Base-by-base conservation (phyloP, 2,797 vertebrate species). In the Molossus molossus region DNA sequence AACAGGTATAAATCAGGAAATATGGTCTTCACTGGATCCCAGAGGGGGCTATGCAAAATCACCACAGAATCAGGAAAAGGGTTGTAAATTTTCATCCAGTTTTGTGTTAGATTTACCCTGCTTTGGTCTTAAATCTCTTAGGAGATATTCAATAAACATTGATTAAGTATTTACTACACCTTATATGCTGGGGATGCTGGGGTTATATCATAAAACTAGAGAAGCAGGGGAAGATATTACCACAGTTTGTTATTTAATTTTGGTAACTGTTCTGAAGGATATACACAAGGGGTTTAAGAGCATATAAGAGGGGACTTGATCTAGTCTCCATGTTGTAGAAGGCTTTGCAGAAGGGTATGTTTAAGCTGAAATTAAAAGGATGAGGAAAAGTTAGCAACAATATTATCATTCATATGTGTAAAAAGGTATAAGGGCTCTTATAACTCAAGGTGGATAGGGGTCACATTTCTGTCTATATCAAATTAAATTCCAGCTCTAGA, bases 361-460 rank as follows among this genome's bases (percentile, higher is more conserved):
- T 93, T 79, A 96, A 96, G 45, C n/a, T 80, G 33, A 93, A 84
- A 96, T 50, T 65, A 76, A 84, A 96, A 95, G 40, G 73, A 73
- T 58, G 85, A 79, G 55, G 76, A 79, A 70, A 84, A 33, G 12
- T 45, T 21, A 82, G 62, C 27, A 58, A n/a, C 23, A 80, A 64
- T 82, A 76, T 53, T 45, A 62, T 65, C 48, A 92, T 75, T 91
- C 70, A 37, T 50, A 55, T 80, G 27, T 57, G 27, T 60, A 75
- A 20, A 86, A 83, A 90, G 64, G 25, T 67, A 62, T 40, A 70
- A 75, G 58, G 58, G 45, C 37, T 93, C 77, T 45, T 27, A 94
- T 81, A 77, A 67, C 27, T 94, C 86, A 82, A 75, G 60, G 82
- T 88, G 29, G 69, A 72, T 27, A 67, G 40, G 14, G 4, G 79